These are phyloP conservation scores for Callorhinus ursinus DNA, from an alignment of 2,113 vertebrate genomes.

Conservation along the genomic window DNA sequence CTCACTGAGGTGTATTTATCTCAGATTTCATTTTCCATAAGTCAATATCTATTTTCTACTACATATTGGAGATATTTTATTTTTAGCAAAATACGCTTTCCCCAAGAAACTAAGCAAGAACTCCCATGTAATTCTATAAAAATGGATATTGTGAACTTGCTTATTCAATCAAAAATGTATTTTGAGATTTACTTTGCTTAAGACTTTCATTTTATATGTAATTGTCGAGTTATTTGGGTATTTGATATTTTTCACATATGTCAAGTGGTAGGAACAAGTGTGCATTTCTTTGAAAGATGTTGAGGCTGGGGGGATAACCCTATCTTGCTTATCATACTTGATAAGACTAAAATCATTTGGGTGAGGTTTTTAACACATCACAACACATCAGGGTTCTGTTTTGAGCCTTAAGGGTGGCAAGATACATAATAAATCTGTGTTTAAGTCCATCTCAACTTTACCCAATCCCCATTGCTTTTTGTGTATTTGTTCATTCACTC, in stretches of 20 bases:
- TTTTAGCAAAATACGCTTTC: constrained; percentile 44
- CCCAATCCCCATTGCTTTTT: neutral
- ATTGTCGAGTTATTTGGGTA: neutral
- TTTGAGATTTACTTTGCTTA: neutral
- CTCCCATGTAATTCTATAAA: neutral
- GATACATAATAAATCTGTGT: neutral
- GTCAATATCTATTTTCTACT: neutral
- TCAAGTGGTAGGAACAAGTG: neutral
- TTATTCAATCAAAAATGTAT: neutral
- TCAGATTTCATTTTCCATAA: constrained; percentile 11
- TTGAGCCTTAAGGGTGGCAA: neutral
- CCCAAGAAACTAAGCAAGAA: neutral
- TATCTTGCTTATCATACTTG: neutral
- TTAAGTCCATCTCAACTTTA: neutral
- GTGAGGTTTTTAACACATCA: neutral
- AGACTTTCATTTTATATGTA: neutral
- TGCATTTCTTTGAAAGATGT: neutral
- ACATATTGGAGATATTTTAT: neutral
- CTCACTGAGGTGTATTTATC: neutral
- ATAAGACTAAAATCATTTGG: neutral
- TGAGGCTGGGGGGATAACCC: neutral
- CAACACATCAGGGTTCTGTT: neutral
- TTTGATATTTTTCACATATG: neutral
- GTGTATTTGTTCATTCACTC: neutral
- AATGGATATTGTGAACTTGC: neutral